Base-by-base conservation (phyloP, 1,140 invertebrate genomes). In the Cyclina sinensis region DNA sequence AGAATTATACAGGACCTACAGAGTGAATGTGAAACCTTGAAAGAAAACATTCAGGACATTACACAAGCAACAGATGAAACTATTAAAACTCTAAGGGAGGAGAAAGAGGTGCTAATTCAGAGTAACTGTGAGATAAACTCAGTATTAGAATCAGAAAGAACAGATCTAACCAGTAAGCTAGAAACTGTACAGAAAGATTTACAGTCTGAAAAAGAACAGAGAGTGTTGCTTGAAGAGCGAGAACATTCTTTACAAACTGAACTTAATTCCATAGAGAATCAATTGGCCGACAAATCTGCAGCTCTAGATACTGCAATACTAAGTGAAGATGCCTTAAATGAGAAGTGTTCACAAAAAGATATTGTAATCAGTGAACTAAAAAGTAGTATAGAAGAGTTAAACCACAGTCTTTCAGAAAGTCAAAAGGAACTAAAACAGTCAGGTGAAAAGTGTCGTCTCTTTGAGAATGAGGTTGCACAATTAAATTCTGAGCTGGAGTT, bases 291-390 rank as follows among this genome's bases (percentile, higher is more conserved):
- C n/a, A 84, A 70, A 32, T 12, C 32, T 27, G 48, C 68, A 0
- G 35, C 24, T 48, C 24, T 84, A 7, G 48, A 74, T 39, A 74
- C 65, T 3, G 65, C 51, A n/a, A 51, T 5, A 48, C 54, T 65
- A 30, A 78, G 35, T 32, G 37, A 62, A 62, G 70, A 76, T 39
- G 21, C 24, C 30, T 30, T 78, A 30, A 65, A 59, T 35, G 24
- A 86, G 54, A 68, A 78, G n/a, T 86, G 70, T 76, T 59, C 59
- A 43, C 51, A 59, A 9, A 86, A 86, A 51, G 46, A 76, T 46
- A 0, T 27, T 18, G 18, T 86, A 3, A 78, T 86, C 46, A 68
- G 54, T n/a, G 62, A 65, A 62, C 59, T 86, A n/a, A 27, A 76
- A 37, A 24, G 27, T 27, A 65, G 78, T 30, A 27, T 84, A 30